Base-by-base conservation (phyloP, 1,140 invertebrate genomes). In the Dermatophagoides farinae region DNA sequence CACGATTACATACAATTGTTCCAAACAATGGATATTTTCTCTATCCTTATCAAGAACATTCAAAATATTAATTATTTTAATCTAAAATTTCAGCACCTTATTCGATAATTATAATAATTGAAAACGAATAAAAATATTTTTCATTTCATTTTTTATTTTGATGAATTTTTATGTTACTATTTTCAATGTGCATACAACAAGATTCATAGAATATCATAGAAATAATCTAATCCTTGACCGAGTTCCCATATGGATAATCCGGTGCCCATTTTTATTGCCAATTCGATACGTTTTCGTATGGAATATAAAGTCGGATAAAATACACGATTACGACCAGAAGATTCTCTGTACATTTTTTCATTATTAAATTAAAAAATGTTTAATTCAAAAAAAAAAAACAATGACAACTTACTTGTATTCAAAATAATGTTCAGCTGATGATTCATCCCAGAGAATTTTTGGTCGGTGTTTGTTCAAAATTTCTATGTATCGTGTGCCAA, bases 241-340 rank as follows among this genome's bases (percentile, higher is more conserved):
- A 95, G 72, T 73, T 96, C 91, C 91, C 91, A 96, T 68, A 96
- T 85, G 0, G 88, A 84, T 50, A 95, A 74, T 6, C 90, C 89
- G 57, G 81, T 83, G 9, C 84, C 82, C 22, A 89, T 73, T 69
- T 85, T 77, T 65, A 77, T 71, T 0, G 88, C 86, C 16, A 95
- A 73, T 59, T 89, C 77, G 16, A 96, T 73, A 65, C 90, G 76
- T 67, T 79, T 74, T 57, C 84, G 74, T 61, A 96, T 82, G 0
- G 90, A 95, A 65, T 83, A 78, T 8, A 92, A 73, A 0, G 88
- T 87, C 12, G 90, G 90, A 74, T 84, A 96, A 71, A 88, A 93
- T 10, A 93, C 78, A 61, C 81, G 78, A 68, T 85, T 82, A 57
- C 78, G 76, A 12, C 79, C 80, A 37, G 76, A 73, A 57, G 76